phyloP scores from a whole-genome alignment of 2,113 vertebrate species.

The Petaurus breviceps region DNA sequence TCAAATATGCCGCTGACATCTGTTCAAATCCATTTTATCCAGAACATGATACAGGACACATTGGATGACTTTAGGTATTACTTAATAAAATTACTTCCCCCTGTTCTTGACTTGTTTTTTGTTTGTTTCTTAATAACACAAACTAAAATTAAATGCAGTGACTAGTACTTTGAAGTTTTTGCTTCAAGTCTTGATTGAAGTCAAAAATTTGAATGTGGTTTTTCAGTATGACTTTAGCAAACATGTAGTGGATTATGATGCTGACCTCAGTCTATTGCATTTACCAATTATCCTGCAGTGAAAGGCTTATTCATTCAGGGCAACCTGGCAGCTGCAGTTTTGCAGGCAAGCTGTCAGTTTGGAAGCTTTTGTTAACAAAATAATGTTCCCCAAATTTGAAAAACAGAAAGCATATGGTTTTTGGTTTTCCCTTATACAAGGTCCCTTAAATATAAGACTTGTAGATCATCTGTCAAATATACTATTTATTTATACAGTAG shows the following conservation, averaged over 20 bases:
- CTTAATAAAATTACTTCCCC: conserved; percentile 33
- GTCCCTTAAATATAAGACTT: background rate
- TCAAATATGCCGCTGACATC: conserved; percentile 90
- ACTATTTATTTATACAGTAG: background rate
- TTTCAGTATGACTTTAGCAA: conserved; percentile 10
- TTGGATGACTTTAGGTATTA: conserved; percentile 95
- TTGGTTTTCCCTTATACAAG: background rate
- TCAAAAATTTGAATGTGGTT: background rate
- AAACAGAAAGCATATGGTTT: background rate
- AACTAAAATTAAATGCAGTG: background rate
- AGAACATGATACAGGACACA: conserved; percentile 97
- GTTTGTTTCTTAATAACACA: background rate
- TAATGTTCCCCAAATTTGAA: conserved; percentile 4
- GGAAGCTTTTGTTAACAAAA: background rate
- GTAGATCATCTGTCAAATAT: background rate
- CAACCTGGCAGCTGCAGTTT: background rate
- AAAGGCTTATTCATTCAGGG: background rate
- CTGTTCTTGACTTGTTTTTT: background rate
- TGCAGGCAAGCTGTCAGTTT: background rate
- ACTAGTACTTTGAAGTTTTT: background rate
- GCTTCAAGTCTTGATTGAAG: conserved; percentile 3
- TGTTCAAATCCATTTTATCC: conserved; percentile 95
- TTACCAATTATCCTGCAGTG: background rate
- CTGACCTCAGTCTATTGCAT: background rate
- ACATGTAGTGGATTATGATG: background rate